phyloP scores from a whole-genome alignment of 2,113 vertebrate species.

The Australoheros scitulus region DNA sequence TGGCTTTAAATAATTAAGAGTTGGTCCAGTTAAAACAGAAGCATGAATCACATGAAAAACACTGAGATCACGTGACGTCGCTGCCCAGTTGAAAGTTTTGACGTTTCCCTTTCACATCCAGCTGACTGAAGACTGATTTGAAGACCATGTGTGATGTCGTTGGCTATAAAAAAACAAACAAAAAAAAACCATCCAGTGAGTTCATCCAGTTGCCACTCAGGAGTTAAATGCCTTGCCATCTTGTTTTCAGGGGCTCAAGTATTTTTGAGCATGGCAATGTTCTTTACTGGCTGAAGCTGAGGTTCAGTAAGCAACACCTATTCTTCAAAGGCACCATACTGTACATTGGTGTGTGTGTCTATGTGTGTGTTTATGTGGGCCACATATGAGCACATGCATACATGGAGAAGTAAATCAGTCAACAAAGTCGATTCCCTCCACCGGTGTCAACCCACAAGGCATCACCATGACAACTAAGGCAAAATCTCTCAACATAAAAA shows the following conservation, averaged over 20 bases:
- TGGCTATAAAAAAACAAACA: slow-evolving; percentile 3
- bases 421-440: slow-evolving; percentile 64
- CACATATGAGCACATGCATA: slow-evolving; percentile 69
- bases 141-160: slow-evolving; percentile 22
- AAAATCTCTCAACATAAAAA: slow-evolving; percentile 75
- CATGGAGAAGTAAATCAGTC: slow-evolving; percentile 70
- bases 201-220: slow-evolving; percentile 37
- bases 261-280: slow-evolving; percentile 41
- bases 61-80: slow-evolving; percentile 2
- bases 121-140: slow-evolving; percentile 30
- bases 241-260: slow-evolving; percentile 15
- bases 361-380: slow-evolving; percentile 53
- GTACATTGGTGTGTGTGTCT: slow-evolving; percentile 67
- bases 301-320: slow-evolving; percentile 64
- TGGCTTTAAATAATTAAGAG: slow-evolving; percentile 52
- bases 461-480: slow-evolving; percentile 85
- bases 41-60: slow-evolving; percentile 10
- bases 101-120: slow-evolving; percentile 61
- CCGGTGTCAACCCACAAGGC: slow-evolving; percentile 76
- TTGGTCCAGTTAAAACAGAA: slow-evolving; percentile 46
- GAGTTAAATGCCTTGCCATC: slow-evolving; percentile 29
- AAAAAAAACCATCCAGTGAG: slow-evolving; percentile 11
- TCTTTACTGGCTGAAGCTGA: slow-evolving; percentile 68
- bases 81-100: slow-evolving; percentile 33
- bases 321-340: slow-evolving; percentile 80